These are phyloP conservation scores for Antheraea yamamai DNA, from an alignment of 2,888 invertebrate genomes.

Conservation along the genomic window DNA sequence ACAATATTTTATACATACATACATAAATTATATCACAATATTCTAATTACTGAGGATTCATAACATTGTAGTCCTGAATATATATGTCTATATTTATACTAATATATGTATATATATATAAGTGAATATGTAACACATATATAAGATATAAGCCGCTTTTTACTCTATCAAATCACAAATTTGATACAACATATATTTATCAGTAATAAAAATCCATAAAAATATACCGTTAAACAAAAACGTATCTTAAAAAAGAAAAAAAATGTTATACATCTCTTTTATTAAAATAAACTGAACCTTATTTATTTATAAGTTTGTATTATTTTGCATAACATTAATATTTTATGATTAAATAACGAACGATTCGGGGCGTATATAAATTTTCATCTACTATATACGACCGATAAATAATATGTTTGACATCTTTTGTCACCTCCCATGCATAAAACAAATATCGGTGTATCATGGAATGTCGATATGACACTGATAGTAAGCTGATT, in stretches of 20 bases:
- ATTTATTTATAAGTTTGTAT: constrained; percentile 9
- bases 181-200: neutral
- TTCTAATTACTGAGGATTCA: neutral
- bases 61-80: neutral
- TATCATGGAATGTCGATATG: constrained; percentile 7
- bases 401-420: constrained; percentile 5
- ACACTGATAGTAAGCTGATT: constrained; percentile 6
- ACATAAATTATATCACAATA: neutral
- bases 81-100: neutral
- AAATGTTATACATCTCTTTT: neutral
- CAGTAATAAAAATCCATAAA: neutral
- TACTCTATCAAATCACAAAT: neutral
- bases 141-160: neutral
- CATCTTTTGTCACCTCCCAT: constrained; percentile 13
- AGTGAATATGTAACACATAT: neutral
- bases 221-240: neutral
- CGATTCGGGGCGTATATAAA: constrained; percentile 8
- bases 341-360: constrained; percentile 9
- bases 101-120: too few relatives aligned
- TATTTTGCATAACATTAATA: constrained; percentile 14
- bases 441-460: constrained; percentile 9
- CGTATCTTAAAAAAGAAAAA: neutral
- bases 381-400: neutral
- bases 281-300: neutral
- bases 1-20: neutral